Evolutionary conservation across 2,113 vertebrate genomes (phyloP), one percentile per base, ranked within the genome.

Genomic region (Cheilinus undulatus): DNA sequence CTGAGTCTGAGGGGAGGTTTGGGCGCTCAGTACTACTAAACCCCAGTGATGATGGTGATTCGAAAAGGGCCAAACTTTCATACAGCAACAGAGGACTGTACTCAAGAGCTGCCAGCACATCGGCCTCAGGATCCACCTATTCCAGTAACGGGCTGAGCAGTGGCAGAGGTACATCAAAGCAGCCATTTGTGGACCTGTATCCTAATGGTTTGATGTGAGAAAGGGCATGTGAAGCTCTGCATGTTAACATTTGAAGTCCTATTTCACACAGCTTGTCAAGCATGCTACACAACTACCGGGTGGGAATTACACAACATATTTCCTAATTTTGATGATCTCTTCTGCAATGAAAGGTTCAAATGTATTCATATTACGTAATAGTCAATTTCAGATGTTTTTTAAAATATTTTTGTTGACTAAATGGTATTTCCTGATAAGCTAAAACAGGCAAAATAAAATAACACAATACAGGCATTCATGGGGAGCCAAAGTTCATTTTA

Each of bases 31-130:
- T 95, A 84, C 86, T 96, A 19, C 93, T 95, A 62, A 94, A 91
- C 68, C 89, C 94, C 63, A 91, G 91, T 51, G 95, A 93, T 70
- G 96, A 99, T 76, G 94, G 92, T 8, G 96, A 99, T 80, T 95
- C 96, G 63, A 99, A 98, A 93, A 95, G 96, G 88, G 96, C 96
- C 86, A 98, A 98, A 85, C 91, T 99, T 51, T 97, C 96, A 6
- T 97, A 94, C 92, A 92, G 89, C 80, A 95, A 91, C 66, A 90
- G 93, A 89, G 85, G 93, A 45, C 92, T 95, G 34, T 97, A 94
- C 90, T 91, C 92, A 24, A 93, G 91, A 74, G 90, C 88, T 13
- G 7, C 95, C 26, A 89, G 93, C 93, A 93, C 93, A 80, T 94
- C 96, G 53, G 75, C 90, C 66, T 85, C 93, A 70, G 94, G 94